phyloP scores from a whole-genome alignment of 1,140 invertebrate species.

The Dinothrombium tinctorium region DNA sequence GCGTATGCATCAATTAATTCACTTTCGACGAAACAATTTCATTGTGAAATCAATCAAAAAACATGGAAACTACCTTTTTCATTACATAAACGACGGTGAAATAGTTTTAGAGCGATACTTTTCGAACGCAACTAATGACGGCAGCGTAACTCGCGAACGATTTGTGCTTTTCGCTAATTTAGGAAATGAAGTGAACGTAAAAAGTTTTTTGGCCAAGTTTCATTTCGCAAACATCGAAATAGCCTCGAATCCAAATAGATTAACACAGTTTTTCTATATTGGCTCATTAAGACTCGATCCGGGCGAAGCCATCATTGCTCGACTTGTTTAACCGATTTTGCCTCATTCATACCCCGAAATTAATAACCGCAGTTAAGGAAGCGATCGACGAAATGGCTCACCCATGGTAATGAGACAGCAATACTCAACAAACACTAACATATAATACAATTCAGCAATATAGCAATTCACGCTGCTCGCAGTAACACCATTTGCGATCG shows the following conservation, averaged over 20 bases:
- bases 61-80: conserved; percentile 9
- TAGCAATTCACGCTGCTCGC: too few species aligned
- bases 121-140: not conserved
- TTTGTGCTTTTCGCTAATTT: conserved; percentile 10
- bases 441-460: too few species aligned
- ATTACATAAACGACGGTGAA: conserved; percentile 6
- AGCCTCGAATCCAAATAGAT: conserved; percentile 5
- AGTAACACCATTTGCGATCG: too few species aligned
- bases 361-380: too few species aligned
- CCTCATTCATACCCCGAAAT: too few species aligned
- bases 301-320: conserved; percentile 11
- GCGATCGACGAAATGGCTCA: too few species aligned
- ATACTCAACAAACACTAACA: too few species aligned
- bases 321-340: conserved; percentile 4
- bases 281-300: conserved; percentile 9
- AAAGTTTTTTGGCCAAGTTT: conserved; percentile 10
- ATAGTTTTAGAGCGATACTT: conserved; percentile 9
- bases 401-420: too few species aligned
- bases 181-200: conserved; percentile 1
- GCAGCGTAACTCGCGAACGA: conserved; percentile 3
- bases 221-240: conserved; percentile 6
- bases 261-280: conserved; percentile 10
- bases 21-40: conserved; percentile 5
- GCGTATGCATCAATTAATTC: not conserved
- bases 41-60: not conserved